A percentile compares a stretch with the other conserved stretches of the same genome.
Evolutionary conservation across 2,888 invertebrate genomes (phyloP).

Genomic region (Agonopterix alstromeriana): DNA sequence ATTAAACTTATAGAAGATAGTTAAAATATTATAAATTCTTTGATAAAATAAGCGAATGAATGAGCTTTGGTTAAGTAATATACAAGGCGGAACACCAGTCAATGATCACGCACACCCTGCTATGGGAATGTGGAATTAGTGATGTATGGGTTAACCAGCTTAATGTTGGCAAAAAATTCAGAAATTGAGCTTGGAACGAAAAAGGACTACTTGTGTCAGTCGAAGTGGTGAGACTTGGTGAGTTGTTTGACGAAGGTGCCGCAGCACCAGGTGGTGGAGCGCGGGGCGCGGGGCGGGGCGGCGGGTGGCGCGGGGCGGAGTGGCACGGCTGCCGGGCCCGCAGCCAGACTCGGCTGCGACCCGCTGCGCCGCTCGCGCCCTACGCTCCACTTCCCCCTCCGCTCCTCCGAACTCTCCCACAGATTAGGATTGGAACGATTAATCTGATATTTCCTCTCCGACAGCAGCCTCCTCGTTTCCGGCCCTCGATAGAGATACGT

Average conservation of each 20-base stretch:
- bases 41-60: constrained; percentile 34
- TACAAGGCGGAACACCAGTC: constrained; percentile 28
- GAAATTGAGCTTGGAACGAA: constrained; percentile 11
- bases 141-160: not conserved
- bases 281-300: constrained; percentile 59
- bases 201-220: constrained; percentile 65
- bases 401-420: constrained; percentile 55
- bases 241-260: constrained; percentile 87
- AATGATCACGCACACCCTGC: constrained; percentile 31
- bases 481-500: constrained; percentile 48
- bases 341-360: constrained; percentile 53
- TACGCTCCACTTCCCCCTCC: constrained; percentile 31
- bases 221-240: constrained; percentile 85
- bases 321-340: constrained; percentile 19
- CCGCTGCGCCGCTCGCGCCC: constrained; percentile 55
- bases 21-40: not conserved
- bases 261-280: constrained; percentile 86
- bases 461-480: constrained; percentile 52
- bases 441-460: constrained; percentile 58
- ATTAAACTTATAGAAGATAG: not conserved
- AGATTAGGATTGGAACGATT: constrained; percentile 70
- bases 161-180: not conserved
- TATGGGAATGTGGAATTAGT: constrained; percentile 16
- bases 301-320: constrained; percentile 16
- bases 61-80: constrained; percentile 35